Conservation (phyloP, 2,888 invertebrate genomes). For the Abscondita cerata region DNA sequence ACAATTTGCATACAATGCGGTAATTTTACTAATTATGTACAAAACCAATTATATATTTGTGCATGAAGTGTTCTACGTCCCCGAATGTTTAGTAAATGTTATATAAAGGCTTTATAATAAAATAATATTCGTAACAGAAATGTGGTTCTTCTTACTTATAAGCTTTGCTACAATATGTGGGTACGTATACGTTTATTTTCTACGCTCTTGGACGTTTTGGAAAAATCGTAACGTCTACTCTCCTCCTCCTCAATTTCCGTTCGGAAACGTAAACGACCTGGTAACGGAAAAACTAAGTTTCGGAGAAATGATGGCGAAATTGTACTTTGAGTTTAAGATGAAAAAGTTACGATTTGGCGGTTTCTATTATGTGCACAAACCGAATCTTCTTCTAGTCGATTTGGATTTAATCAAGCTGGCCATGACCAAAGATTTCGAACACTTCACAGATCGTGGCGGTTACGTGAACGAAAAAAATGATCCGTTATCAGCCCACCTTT, state of each 20-base stretch:
- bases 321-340: background rate
- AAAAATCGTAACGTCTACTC: background rate
- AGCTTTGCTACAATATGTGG: too few species aligned
- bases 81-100: too few species aligned
- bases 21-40: too few species aligned
- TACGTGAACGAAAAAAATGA: conserved; percentile 64
- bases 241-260: background rate
- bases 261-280: background rate
- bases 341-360: background rate
- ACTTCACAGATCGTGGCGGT: conserved; percentile 67
- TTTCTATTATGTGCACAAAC: conserved; percentile 18
- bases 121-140: too few species aligned
- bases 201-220: background rate
- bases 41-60: too few species aligned
- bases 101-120: too few species aligned
- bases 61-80: too few species aligned
- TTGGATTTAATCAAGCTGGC: conserved; percentile 51
- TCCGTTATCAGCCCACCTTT: conserved; percentile 63
- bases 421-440: conserved; percentile 64
- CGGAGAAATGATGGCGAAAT: background rate
- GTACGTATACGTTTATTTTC: background rate
- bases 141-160: too few species aligned
- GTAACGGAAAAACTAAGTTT: background rate
- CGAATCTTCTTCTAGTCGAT: conserved; percentile 28
- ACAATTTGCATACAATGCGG: too few species aligned